Base-by-base conservation (phyloP, 2,113 vertebrate genomes). In the Furnarius figulus region DNA sequence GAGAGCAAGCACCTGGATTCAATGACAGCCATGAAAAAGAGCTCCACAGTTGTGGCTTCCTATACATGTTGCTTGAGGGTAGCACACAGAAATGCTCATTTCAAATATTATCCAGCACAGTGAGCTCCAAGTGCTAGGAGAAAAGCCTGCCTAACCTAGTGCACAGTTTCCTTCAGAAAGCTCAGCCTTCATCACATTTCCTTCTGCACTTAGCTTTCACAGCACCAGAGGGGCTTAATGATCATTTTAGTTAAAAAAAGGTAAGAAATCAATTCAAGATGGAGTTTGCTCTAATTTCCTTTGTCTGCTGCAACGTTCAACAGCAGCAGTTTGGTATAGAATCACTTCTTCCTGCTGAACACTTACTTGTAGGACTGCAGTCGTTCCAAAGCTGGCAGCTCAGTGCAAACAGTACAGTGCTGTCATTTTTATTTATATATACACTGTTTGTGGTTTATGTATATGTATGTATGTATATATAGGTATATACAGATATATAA, bases 131-230 rank as follows among this genome's bases (percentile, higher is more conserved):
- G 52, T 0, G 0, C 50, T 39, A 35, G 19, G 27, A 88, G 33
- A 85, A 94, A 85, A 89, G 27, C 22, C 31, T 47, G 44, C 35
- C 78, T 7, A 10, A 5, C 15, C n/a, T 52, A 28, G 22, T 84
- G 56, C 40, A 92, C 65, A 28, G 47, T 46, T 78, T 85, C 31
- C 42, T 42, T 61, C 50, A 47, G 35, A 80, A 88, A 70, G 16
- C 23, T 85, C 46, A 12, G 2, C 18, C 21, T 62, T 55, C 13
- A 14, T 53, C 56, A 53, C 0, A 1, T 31, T 92, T 56, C 39
- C 50, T 82, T 76, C 59, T 1, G 3, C 10, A 50, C 0, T 0
- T 12, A 47, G 31, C 33, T 83, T 63, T 63, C 46, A 52, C 65
- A 46, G n/a, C 33, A 83, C 20, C 23, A 76, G 37, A 73, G 35